phyloP scores from a whole-genome alignment of 2,888 invertebrate species.

The Seladonia tumulorum region DNA sequence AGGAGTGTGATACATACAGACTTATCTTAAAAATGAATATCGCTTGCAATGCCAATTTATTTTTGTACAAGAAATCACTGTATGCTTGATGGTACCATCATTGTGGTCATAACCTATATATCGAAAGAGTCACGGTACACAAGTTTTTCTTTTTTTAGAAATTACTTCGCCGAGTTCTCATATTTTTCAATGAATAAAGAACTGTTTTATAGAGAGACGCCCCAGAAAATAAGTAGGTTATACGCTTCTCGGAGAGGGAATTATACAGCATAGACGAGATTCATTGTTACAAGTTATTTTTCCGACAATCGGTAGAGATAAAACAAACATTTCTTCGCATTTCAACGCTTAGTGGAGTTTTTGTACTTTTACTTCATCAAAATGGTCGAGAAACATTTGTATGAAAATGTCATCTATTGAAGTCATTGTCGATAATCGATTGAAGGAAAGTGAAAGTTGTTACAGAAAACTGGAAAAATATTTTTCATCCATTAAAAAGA shows the following conservation, averaged over 20 bases:
- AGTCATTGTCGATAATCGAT: neutral
- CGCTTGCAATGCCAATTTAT: neutral
- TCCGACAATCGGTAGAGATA: neutral
- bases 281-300: conserved; percentile 11
- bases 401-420: neutral
- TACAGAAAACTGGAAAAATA: neutral
- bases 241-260: conserved; percentile 7
- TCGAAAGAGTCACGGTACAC: neutral
- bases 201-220: conserved; percentile 14
- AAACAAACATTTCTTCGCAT: neutral
- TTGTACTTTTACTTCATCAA: neutral
- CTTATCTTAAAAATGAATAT: neutral
- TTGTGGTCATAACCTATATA: neutral
- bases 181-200: conserved; percentile 18
- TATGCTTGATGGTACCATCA: neutral
- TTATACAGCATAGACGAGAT: conserved; percentile 7
- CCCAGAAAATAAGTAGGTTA: conserved; percentile 16
- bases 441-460: neutral
- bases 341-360: neutral
- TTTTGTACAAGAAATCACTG: neutral
- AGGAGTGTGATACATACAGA: neutral
- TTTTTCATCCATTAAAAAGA: neutral
- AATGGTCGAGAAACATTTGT: neutral
- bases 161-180: neutral
- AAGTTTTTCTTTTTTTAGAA: conserved; percentile 2